These are phyloP conservation scores for Onychorhynchus coronatus DNA, from an alignment of 2,113 vertebrate species.

Conservation along the genomic window DNA sequence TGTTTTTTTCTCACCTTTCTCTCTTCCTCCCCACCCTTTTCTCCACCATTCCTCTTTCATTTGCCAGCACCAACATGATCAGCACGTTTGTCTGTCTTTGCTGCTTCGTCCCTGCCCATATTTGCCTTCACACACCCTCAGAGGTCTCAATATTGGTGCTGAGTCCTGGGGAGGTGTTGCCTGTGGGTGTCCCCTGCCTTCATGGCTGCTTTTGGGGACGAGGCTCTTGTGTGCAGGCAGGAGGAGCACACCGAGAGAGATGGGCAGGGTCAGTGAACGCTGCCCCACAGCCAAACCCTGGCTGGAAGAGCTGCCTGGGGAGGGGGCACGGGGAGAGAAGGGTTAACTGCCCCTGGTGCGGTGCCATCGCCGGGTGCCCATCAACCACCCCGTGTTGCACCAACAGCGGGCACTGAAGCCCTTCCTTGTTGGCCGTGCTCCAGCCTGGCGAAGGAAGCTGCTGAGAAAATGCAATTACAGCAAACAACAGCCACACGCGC, in stretches of 20 bases:
- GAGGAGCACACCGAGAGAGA: neutral
- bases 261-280: fast-evolving
- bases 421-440: slow-evolving; percentile 54
- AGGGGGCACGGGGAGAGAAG: neutral
- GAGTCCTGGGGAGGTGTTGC: neutral
- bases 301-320: fast-evolving
- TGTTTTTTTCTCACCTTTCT: neutral
- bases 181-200: neutral
- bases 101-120: neutral
- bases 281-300: neutral
- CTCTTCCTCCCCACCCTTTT: neutral
- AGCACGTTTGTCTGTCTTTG: fast-evolving
- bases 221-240: fast-evolving
- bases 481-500: slow-evolving; percentile 71
- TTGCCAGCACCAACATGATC: neutral
- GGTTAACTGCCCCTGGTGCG: neutral
- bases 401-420: slow-evolving; percentile 43
- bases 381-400: slow-evolving; percentile 16
- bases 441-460: slow-evolving; percentile 62
- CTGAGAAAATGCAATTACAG: slow-evolving; percentile 76
- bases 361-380: neutral
- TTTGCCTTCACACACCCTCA: neutral
- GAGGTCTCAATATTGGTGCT: fast-evolving
- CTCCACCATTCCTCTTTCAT: neutral
- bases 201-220: neutral